Conservation (phyloP, 2,797 vertebrate species). For the Crocidura indochinensis region DNA sequence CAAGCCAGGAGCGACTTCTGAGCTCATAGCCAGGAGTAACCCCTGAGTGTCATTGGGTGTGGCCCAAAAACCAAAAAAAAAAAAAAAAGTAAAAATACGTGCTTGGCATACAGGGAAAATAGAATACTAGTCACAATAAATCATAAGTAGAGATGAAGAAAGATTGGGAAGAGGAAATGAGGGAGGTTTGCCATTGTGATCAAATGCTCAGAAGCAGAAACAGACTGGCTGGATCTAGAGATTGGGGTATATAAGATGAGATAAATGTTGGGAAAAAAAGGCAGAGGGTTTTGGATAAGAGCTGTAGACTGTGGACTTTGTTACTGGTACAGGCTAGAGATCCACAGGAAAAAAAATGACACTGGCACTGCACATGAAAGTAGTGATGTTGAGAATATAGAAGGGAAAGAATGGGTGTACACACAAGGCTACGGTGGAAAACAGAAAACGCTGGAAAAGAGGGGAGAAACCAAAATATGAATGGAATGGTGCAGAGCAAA, state of each 20-base stretch:
- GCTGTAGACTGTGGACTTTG: neutral
- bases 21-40: too few species aligned
- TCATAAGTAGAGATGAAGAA: neutral
- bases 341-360: neutral
- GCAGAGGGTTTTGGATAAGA: neutral
- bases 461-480: neutral
- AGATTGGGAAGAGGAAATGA: neutral
- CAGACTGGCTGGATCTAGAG: rapidly evolving
- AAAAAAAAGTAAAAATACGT: neutral
- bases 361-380: neutral
- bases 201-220: neutral
- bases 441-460: neutral
- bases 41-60: too few species aligned
- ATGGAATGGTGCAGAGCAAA: neutral
- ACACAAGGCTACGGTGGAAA: neutral
- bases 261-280: neutral
- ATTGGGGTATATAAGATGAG: neutral
- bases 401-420: too few species aligned
- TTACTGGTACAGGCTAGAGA: neutral
- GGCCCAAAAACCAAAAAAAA: too few species aligned
- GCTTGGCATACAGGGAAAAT: neutral
- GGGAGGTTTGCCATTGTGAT: neutral
- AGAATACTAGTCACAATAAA: neutral
- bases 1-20: too few species aligned
- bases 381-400: neutral